Evolutionary conservation across 2,797 vertebrate species (phyloP), one percentile per base, ranked within the genome.

Genomic region (Dipus sagitta): DNA sequence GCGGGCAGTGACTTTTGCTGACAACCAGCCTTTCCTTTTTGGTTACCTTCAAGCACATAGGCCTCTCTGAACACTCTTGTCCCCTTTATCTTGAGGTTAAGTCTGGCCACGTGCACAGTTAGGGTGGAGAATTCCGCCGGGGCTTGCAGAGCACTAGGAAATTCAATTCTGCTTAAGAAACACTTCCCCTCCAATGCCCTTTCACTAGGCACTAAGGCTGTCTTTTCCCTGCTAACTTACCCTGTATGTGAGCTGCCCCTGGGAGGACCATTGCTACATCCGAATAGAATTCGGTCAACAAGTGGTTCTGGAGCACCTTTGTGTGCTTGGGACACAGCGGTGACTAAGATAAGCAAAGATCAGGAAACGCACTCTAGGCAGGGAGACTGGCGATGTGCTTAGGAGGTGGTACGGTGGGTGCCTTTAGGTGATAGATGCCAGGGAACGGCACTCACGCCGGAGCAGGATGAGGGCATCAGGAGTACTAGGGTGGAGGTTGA

Each of bases 151-250:
- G 70, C 34, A 60, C 70, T 42, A 54, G 87, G 87, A 91, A 88
- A 89, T 83, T 90, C 67, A 88, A 86, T 83, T 90, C 67, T 65
- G 32, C 82, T 85, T 80, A 30, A 80, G 42, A 86, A 32, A 79
- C 7, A 42, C 28, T 77, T 79, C 28, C 78, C 75, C 18, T 89
- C 47, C 30, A 26, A 0, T 6, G 67, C 24, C 68, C 67, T 70
- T 78, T 64, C 54, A 4, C 23, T 54, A 81, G 71, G 68, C 47
- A 86, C 38, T 2, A 54, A 2, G 8, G 30, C 20, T 5, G 2
- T n/a, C 72, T 83, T 64, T 64, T 21, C 90, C 58, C 62, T 68
- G 47, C 83, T 92, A 70, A 5, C 52, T 70, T 26, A 32, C 15
- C 58, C 23, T n/a, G n/a, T n/a, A 20, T 28, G 32, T 1, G 71